Conservation (phyloP, 1,140 invertebrate species). For the Alviniconcha marisindica region DNA sequence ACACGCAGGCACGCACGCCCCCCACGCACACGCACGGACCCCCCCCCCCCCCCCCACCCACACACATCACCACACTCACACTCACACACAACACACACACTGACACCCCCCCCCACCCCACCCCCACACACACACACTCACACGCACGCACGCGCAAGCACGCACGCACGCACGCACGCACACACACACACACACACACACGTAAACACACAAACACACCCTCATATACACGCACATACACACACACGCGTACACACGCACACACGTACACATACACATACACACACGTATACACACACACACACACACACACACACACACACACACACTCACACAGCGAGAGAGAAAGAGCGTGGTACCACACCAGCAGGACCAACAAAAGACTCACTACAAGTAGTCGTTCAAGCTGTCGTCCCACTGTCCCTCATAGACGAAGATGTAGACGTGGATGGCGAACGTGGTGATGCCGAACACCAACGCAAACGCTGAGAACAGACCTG, state of each 20-base stretch:
- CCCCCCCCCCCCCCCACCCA: too few species aligned
- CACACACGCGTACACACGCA: background rate
- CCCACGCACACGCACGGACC: too few species aligned
- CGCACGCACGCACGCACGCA: background rate
- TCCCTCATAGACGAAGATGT: conserved; percentile 85
- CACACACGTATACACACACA: background rate
- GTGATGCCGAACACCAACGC: conserved; percentile 82
- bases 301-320: background rate
- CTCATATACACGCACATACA: background rate
- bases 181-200: background rate
- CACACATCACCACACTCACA: too few species aligned
- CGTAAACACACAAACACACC: background rate
- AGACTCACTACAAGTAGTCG: conserved; percentile 88
- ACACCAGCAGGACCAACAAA: background rate
- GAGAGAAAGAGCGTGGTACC: background rate
- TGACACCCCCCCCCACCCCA: too few species aligned
- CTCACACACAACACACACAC: too few species aligned
- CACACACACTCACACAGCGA: background rate
- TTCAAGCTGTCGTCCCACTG: conserved; percentile 86
- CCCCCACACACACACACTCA: too few species aligned
- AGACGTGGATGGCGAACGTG: conserved; percentile 87
- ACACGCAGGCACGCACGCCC: too few species aligned
- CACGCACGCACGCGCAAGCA: too few species aligned
- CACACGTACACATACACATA: background rate
- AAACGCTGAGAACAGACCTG: conserved; percentile 83